Percentiles rank a stretch among this genome's conserved stretches.
phyloP scores from a whole-genome alignment of 2,797 vertebrate genomes.

The Propithecus deckenii region DNA sequence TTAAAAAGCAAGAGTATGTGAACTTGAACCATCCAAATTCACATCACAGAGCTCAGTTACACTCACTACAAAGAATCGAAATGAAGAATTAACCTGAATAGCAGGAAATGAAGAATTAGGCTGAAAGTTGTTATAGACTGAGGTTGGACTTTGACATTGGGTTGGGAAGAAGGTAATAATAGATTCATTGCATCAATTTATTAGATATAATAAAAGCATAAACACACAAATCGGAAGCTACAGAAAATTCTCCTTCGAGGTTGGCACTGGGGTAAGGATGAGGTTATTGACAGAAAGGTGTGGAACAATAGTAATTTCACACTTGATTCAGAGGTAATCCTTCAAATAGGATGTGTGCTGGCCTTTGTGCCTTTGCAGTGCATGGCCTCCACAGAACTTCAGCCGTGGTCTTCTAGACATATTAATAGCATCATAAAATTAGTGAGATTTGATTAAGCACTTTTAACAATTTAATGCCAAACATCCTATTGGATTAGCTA shows the following conservation, averaged over 20 bases:
- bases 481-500: neutral
- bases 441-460: neutral
- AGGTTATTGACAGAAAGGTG: neutral
- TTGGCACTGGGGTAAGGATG: neutral
- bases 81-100: neutral
- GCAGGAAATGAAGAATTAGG: neutral
- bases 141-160: neutral
- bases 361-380: fast-evolving
- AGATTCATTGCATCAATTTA: neutral
- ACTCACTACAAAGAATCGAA: neutral
- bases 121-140: neutral
- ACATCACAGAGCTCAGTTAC: neutral
- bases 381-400: neutral
- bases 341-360: neutral
- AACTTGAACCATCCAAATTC: neutral
- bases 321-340: neutral
- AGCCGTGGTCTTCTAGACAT: neutral
- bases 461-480: neutral
- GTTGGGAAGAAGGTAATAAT: neutral
- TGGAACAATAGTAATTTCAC: neutral
- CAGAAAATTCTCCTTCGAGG: neutral
- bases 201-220: neutral
- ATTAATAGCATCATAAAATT: neutral
- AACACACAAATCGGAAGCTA: neutral
- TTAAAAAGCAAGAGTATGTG: neutral